phyloP scores from a whole-genome alignment of 2,113 vertebrate genomes.

The Limanda limanda region DNA sequence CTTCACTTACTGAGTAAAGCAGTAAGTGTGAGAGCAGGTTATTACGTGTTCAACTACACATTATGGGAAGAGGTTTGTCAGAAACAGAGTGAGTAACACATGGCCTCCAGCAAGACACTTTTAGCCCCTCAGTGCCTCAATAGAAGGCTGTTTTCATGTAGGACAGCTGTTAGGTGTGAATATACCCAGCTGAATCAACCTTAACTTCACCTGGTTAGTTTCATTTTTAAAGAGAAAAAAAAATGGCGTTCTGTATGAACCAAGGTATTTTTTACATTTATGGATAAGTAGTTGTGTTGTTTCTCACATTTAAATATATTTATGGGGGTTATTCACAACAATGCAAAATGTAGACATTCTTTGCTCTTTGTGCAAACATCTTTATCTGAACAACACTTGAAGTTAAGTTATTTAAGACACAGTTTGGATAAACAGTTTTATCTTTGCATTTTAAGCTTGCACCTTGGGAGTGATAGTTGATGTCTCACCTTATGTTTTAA shows the following conservation, averaged over 20 bases:
- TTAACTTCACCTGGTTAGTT: neutral
- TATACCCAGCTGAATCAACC: neutral
- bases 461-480: neutral
- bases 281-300: no score
- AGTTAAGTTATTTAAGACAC: no score
- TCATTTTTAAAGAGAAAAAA: neutral
- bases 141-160: slow-evolving; percentile 2
- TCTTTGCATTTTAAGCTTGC: no score
- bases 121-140: neutral
- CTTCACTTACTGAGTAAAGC: neutral
- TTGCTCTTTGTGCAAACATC: no score
- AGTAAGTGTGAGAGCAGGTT: neutral
- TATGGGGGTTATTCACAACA: no score
- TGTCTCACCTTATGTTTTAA: neutral
- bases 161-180: slow-evolving; percentile 19
- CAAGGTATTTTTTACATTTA: no score
- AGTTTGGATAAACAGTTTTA: no score
- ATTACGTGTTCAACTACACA: slow-evolving; percentile 5
- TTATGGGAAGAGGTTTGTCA: slow-evolving; percentile 20
- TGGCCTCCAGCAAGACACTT: slow-evolving; percentile 25
- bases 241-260: neutral
- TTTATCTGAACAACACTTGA: no score
- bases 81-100: slow-evolving; percentile 22
- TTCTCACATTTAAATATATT: no score
- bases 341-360: no score